Conservation (phyloP, 2,888 invertebrate genomes). For the Philonicus albiceps region DNA sequence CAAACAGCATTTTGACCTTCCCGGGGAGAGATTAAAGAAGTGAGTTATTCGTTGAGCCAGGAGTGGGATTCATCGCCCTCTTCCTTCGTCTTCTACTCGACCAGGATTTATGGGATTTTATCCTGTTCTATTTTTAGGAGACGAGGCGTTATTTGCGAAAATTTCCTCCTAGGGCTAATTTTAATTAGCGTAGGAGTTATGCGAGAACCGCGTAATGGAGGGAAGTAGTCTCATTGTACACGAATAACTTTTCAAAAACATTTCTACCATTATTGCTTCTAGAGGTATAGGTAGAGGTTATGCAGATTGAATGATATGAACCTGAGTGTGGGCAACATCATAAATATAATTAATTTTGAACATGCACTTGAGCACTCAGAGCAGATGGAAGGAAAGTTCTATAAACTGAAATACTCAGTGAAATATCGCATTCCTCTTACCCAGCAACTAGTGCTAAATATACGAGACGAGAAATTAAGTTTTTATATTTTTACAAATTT, state of each 20-base stretch:
- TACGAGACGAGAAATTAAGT: too few species aligned
- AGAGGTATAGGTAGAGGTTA: neutral
- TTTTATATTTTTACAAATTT: too few species aligned
- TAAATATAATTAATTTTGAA: neutral
- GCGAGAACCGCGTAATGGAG: neutral
- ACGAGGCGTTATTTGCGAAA: neutral
- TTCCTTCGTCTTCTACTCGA: neutral
- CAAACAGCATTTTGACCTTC: constrained; percentile 35
- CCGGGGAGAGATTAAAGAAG: neutral
- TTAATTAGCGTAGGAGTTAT: neutral
- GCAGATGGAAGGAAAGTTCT: neutral
- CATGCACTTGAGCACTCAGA: neutral
- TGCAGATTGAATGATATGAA: neutral
- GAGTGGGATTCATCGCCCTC: constrained; percentile 8
- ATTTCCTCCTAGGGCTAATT: neutral
- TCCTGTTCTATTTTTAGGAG: neutral
- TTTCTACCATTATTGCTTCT: neutral
- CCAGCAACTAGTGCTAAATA: neutral
- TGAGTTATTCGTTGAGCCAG: neutral
- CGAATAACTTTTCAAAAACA: neutral
- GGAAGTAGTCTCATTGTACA: neutral
- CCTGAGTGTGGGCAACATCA: neutral
- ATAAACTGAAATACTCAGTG: too few species aligned
- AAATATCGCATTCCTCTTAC: too few species aligned
- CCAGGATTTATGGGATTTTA: neutral